Evolutionary conservation across 2,888 invertebrate genomes (phyloP).

Genomic region (Taphrorychus bicolor): DNA sequence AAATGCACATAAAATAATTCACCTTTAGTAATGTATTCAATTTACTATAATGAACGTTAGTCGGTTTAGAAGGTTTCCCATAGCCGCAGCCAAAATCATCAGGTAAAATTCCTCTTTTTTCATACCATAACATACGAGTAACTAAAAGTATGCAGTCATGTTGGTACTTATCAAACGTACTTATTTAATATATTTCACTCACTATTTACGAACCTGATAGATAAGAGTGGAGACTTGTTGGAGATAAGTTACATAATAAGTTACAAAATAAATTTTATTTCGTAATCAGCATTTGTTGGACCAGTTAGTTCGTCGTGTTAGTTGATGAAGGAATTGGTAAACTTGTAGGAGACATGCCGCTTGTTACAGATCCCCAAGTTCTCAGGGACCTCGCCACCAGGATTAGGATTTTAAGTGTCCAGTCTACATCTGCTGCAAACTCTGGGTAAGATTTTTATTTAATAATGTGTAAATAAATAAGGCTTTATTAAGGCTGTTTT

Average conservation of each 20-base stretch:
- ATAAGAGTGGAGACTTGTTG: conserved; percentile 6
- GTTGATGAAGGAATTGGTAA: background rate
- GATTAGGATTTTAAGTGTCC: conserved; percentile 90
- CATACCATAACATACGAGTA: too few species aligned
- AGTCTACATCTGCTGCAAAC: conserved; percentile 91
- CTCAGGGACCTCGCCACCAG: conserved; percentile 92
- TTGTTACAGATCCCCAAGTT: conserved; percentile 64
- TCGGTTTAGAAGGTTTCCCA: too few species aligned
- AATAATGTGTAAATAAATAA: too few species aligned
- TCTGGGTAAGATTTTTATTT: conserved; percentile 96
- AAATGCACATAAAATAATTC: background rate
- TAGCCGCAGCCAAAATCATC: background rate
- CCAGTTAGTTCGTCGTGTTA: conserved; percentile 11
- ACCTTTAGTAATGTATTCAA: background rate
- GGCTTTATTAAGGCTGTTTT: background rate
- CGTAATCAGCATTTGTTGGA: background rate
- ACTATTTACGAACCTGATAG: conserved; percentile 14
- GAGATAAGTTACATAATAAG: conserved; percentile 16
- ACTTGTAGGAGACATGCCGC: conserved; percentile 46
- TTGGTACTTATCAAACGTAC: too few species aligned
- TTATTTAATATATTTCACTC: background rate
- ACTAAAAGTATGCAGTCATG: too few species aligned
- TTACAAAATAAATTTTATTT: conserved; percentile 4
- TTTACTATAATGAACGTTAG: background rate
- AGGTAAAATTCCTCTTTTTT: background rate